Base-by-base conservation (phyloP, 1,140 invertebrate genomes). In the Caenorhabditis brenneri region DNA sequence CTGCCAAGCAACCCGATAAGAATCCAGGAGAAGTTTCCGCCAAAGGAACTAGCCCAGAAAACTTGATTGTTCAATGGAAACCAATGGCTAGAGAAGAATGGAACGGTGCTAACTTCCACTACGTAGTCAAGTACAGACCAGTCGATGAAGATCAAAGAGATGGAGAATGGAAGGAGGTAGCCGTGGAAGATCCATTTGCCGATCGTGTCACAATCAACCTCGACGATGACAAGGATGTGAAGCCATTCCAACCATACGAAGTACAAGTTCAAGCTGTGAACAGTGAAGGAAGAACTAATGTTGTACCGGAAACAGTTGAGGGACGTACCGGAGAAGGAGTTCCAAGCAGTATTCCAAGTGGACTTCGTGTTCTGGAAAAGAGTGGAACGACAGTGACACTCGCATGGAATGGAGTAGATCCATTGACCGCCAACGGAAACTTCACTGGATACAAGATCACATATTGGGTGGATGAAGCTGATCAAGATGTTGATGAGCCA, bases 11-110 rank as follows among this genome's bases (percentile, higher is more conserved):
- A 81, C 97, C 97, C 0, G 94, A 93, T 87, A 96, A 95, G 92
- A 99, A 99, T 92, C 97, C 97, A 0, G 94, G 95, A 82, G 96
- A 97, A 91, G 96, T 99, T 0, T 93, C 94, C 87, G 96, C 96
- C 2, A 94, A 95, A 89, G 97, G 97, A 84, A 94, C 94, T 4
- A 93, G 94, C 60, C 95, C 95, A 1, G 94, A 94, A 86, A 97
- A 98, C 92, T 93, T 99, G 60, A 94, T 97, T 39, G 97, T 99
- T 88, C 93, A 94, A 7, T 99, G 97, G 90, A 87, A 89, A 55
- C 86, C 89, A 12, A 88, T 90, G 88, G 80, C 86, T 4, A 82
- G 89, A 69, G 88, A 90, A 36, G 89, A 91, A 69, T 90, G 89
- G 89, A 91, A 91, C 78, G 90, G 90, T 31, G 82, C 80, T 9